Conservation (phyloP, 2,888 invertebrate species). For the Drosophila neutralis region DNA sequence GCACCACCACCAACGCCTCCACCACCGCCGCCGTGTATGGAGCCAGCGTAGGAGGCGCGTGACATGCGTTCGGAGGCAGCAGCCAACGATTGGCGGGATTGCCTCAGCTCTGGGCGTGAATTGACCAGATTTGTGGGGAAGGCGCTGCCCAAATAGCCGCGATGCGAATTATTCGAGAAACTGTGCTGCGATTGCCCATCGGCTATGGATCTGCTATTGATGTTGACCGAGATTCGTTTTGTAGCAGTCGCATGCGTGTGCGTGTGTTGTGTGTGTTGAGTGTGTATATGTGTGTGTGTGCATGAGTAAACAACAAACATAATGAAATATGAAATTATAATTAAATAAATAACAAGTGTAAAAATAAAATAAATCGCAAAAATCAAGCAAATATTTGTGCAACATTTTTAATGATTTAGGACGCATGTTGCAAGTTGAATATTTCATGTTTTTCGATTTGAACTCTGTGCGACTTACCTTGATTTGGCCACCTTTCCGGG, state of each 20-base stretch:
- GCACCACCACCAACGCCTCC: slow-evolving; percentile 61
- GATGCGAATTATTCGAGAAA: slow-evolving; percentile 92
- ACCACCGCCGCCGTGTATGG: slow-evolving; percentile 85
- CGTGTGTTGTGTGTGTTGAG: slow-evolving; percentile 21
- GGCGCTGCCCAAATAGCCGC: slow-evolving; percentile 88
- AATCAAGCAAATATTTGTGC: slow-evolving; percentile 35
- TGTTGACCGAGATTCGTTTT: neutral
- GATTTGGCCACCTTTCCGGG: slow-evolving; percentile 85
- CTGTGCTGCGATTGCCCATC: slow-evolving; percentile 96
- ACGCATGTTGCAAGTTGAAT: neutral
- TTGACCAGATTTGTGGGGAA: slow-evolving; percentile 91
- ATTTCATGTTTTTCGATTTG: neutral
- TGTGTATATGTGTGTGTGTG: slow-evolving; percentile 10
- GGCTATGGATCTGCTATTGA: slow-evolving; percentile 88
- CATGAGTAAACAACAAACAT: slow-evolving; percentile 48
- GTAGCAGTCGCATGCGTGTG: slow-evolving; percentile 13
- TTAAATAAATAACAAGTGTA: slow-evolving; percentile 35
- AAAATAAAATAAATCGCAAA: slow-evolving; percentile 38
- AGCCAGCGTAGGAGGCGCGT: slow-evolving; percentile 89
- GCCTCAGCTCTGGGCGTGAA: slow-evolving; percentile 92
- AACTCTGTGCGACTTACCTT: slow-evolving; percentile 82
- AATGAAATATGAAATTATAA: slow-evolving; percentile 53
- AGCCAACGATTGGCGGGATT: slow-evolving; percentile 93
- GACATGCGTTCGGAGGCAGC: slow-evolving; percentile 93
- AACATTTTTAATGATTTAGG: slow-evolving; percentile 21